Percentiles rank a stretch among this genome's conserved stretches.
Conservation (phyloP, 2,888 invertebrate genomes). For the Phalangium opilio region DNA sequence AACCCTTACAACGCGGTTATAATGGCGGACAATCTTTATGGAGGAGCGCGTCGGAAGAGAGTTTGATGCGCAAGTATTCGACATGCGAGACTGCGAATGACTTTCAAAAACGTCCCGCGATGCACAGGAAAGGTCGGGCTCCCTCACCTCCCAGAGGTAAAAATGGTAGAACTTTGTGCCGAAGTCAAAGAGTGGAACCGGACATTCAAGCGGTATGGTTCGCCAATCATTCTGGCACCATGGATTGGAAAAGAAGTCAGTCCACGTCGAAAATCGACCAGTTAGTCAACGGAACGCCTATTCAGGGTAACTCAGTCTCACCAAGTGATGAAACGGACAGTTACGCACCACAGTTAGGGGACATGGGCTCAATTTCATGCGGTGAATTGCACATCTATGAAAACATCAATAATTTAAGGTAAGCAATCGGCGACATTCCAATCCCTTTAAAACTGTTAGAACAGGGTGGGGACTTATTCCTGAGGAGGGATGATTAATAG, state of each 20-base stretch:
- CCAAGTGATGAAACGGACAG: too few species aligned
- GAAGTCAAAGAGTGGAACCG: slow-evolving; percentile 10
- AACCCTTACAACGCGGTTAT: too few species aligned
- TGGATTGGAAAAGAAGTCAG: slow-evolving; percentile 23
- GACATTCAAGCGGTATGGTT: slow-evolving; percentile 17
- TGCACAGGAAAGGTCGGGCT: slow-evolving; percentile 25
- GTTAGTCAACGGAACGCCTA: slow-evolving; percentile 19
- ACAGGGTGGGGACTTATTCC: too few species aligned
- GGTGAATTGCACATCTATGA: too few species aligned
- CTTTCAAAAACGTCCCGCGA: slow-evolving; percentile 21
- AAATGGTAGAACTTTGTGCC: slow-evolving; percentile 8
- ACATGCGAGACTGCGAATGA: slow-evolving; percentile 10
- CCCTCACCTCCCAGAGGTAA: slow-evolving; percentile 24
- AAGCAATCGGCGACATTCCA: too few species aligned
- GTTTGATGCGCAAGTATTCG: slow-evolving; percentile 18
- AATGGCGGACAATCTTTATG: slow-evolving; percentile 20
- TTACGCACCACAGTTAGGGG: too few species aligned
- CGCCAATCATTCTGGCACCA: slow-evolving; percentile 11
- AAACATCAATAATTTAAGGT: too few species aligned
- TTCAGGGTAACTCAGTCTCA: too few species aligned
- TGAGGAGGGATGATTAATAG: too few species aligned
- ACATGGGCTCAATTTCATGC: too few species aligned
- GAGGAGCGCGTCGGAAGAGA: slow-evolving; percentile 34
- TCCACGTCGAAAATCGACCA: slow-evolving; percentile 28
- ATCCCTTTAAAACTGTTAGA: too few species aligned